Evolutionary conservation across 2,113 vertebrate genomes (phyloP), one percentile per base, ranked within the genome.

Genomic region (Paratilapia polleni): DNA sequence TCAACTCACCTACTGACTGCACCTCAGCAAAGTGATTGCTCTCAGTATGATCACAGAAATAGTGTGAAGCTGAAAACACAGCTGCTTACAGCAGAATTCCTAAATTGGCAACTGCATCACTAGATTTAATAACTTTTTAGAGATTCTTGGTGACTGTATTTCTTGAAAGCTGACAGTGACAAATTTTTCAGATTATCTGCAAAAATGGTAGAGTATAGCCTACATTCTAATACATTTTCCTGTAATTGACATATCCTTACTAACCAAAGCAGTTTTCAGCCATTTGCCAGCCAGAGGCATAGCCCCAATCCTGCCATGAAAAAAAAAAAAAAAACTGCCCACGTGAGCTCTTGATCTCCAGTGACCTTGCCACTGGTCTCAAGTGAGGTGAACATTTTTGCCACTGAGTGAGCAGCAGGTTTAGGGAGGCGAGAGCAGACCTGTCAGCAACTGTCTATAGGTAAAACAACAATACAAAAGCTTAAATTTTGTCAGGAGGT

Each of bases 41-140:
- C 56, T 8, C 80, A 82, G 87, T 78, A 82, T 86, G 85, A 87
- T 83, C 87, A 89, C 76, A 83, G 79, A 88, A 89, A 80, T 77
- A 36, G 78, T 85, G 76, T 41, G 61, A 68, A 74, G 82, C 78
- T 78, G 76, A 88, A 91, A 88, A 86, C 78, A 83, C 60, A 79
- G 61, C 78, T 81, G 92, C 87, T 89, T 87, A 85, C 80, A 89
- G 82, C 87, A 58, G 82, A 77, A 82, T 79, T 89, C 49, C 54
- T 68, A 81, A 88, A 91, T 57, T 87, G 81, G 88, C 61, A 59
- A 81, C 78, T 56, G 66, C 84, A 89, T 86, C 85, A 82, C 85
- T 85, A 81, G 34, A 78, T 81, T 88, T 82, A 90, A 86, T 85
- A 88, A 91, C 78, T 83, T 91, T 54, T 82, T n/a, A 77, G 79